Evolutionary conservation across 2,888 invertebrate species (phyloP).

Genomic region (Leuctra nigra): DNA sequence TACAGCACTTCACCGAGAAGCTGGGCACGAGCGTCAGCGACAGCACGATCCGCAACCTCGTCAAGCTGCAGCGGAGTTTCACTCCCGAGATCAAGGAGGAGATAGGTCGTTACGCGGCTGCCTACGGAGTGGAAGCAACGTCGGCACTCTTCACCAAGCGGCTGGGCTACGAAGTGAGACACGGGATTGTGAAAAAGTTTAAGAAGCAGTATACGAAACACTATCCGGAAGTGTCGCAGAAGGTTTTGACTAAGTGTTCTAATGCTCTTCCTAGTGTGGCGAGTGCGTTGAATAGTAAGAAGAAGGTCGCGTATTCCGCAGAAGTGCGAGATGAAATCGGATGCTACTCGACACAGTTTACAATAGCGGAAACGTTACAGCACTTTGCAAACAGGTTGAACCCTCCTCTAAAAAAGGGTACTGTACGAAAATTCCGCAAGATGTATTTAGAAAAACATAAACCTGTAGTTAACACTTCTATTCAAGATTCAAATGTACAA

Average conservation of each 20-base stretch:
- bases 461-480: not conserved
- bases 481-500: not conserved
- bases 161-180: constrained; percentile 30
- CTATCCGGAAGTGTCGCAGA: constrained; percentile 24
- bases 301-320: not conserved
- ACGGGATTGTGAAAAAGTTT: constrained; percentile 32
- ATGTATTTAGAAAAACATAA: constrained; percentile 28
- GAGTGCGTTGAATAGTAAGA: not conserved
- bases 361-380: constrained; percentile 30
- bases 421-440: constrained; percentile 33
- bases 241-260: not conserved
- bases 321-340: constrained; percentile 33
- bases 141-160: constrained; percentile 30
- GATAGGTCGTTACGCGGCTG: constrained; percentile 32
- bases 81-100: constrained; percentile 32
- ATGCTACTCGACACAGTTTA: constrained; percentile 30
- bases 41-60: constrained; percentile 34
- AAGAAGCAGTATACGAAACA: constrained; percentile 30
- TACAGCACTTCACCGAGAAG: constrained; percentile 31
- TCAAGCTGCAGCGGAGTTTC: constrained; percentile 31
- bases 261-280: not conserved
- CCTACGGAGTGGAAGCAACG: constrained; percentile 32
- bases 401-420: constrained; percentile 32
- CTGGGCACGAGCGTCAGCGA: constrained; percentile 33
- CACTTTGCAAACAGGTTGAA: constrained; percentile 32